Base-by-base conservation (phyloP, 92 coral and sea anemone species). In the Scolanthus callimorphus region DNA sequence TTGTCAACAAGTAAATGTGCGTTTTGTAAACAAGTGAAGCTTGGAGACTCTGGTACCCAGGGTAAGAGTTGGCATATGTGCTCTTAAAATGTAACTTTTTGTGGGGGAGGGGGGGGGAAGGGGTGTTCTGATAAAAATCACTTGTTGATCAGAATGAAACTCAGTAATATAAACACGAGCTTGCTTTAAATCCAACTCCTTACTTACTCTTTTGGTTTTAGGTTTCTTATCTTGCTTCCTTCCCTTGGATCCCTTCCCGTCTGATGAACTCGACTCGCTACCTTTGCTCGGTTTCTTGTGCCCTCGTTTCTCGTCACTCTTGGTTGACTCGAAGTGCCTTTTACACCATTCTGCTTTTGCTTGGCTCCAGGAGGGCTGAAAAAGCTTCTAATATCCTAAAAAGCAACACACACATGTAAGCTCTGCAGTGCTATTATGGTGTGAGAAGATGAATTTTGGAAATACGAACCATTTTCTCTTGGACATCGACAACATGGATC, bases 341-440 rank as follows among this genome's bases (percentile, higher is more conserved):
- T n/a, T n/a, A 34, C n/a, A n/a, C 34, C 39, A 12, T 22, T 63
- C 22, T 29, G 59, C 34, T 65, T 53, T 22, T 59, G 17, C 43
- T 65, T 67, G 2, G 30, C 53, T 10, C 77, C 62, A 8, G 60
- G 70, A 17, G 87, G 82, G 54, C 87, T 81, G 41, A 81, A 81
- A 37, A 81, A 81, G 21, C 80, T 39, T 47, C 87, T 71, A 25
- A 81, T 81, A 48, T 81, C 87, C 87, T 81, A 56, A 34, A 34
- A 34, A 15, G 41, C 17, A 46, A 19, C 4, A 46, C 52, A 11
- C 17, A 46, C 12, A 10, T 6, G 15, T 6, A 34, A 6, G 43
- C 43, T 34, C 15, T 34, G 15, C 43, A 6, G 6, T 6, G 43
- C 15, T 34, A 34, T 34, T 34, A 6, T 6, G 15, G 43, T 6